These are phyloP conservation scores for Neopipo cinnamomea DNA, from an alignment of 2,113 vertebrate genomes.

Conservation along the genomic window DNA sequence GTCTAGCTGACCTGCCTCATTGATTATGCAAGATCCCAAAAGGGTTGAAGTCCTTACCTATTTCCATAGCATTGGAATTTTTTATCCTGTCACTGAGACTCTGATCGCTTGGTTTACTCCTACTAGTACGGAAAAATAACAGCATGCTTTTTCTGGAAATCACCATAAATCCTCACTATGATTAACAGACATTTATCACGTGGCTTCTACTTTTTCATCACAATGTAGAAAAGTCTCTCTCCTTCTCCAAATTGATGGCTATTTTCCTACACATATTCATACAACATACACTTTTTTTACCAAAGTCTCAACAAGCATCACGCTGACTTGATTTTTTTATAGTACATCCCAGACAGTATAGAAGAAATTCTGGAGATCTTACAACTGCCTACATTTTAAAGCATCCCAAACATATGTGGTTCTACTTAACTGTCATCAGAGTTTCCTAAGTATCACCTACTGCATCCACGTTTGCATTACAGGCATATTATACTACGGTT, in stretches of 20 bases:
- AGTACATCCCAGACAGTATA: neutral
- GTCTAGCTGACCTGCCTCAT: neutral
- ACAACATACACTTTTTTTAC: neutral
- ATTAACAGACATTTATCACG: neutral
- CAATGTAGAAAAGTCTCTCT: neutral
- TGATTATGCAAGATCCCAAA: neutral
- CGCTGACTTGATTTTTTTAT: neutral
- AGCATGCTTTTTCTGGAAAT: neutral
- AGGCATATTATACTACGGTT: rapidly evolving
- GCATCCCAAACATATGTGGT: neutral
- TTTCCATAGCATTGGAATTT: neutral
- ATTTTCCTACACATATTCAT: neutral
- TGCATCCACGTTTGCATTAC: neutral
- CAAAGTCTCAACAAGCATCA: neutral
- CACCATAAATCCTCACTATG: neutral
- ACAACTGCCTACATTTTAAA: neutral
- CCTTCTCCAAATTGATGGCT: neutral
- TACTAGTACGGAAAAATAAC: neutral
- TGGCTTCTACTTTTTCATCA: neutral
- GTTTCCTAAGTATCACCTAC: neutral
- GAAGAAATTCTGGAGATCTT: neutral
- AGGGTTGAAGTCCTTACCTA: neutral
- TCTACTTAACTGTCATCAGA: neutral
- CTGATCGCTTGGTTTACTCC: neutral
- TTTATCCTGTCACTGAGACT: neutral